These are phyloP conservation scores for Anisognathus igniventris DNA, from an alignment of 2,797 vertebrate genomes.

Conservation along the genomic window DNA sequence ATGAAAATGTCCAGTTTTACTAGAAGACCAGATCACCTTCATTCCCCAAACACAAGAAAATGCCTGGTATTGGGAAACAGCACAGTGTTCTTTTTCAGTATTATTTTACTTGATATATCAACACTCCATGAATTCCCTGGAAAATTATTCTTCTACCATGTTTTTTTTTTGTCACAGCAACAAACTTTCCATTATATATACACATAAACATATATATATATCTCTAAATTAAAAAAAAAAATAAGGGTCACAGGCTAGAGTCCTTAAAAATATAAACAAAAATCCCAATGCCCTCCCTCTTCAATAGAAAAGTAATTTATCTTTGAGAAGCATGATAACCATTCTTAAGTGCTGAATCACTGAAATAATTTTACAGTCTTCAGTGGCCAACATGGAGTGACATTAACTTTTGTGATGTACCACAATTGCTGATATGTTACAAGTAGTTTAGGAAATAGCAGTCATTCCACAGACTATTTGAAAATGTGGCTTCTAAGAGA, in stretches of 20 bases:
- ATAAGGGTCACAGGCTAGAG: not conserved
- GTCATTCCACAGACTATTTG: not conserved
- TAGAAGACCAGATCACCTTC: not conserved
- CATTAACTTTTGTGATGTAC: not conserved
- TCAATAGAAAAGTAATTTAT: not conserved
- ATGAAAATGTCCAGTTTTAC: not conserved
- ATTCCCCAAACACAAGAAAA: not conserved
- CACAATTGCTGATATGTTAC: not conserved
- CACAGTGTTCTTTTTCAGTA: not conserved
- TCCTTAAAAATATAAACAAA: not conserved
- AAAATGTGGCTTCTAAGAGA: not conserved
- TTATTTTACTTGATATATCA: not conserved
- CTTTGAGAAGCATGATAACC: not conserved
- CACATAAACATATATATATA: not conserved
- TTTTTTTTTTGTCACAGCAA: not conserved
- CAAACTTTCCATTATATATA: not conserved
- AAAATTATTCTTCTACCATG: not conserved
- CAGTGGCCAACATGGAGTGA: not conserved
- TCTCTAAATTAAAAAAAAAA: not conserved
- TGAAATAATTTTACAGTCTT: not conserved
- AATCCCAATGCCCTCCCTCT: not conserved
- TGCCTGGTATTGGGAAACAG: not conserved
- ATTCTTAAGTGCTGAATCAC: not conserved
- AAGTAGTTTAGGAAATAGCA: not conserved
- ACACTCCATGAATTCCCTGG: not conserved